Evolutionary conservation across 2,113 vertebrate species (phyloP).

Genomic region (Antechinus flavipes): DNA sequence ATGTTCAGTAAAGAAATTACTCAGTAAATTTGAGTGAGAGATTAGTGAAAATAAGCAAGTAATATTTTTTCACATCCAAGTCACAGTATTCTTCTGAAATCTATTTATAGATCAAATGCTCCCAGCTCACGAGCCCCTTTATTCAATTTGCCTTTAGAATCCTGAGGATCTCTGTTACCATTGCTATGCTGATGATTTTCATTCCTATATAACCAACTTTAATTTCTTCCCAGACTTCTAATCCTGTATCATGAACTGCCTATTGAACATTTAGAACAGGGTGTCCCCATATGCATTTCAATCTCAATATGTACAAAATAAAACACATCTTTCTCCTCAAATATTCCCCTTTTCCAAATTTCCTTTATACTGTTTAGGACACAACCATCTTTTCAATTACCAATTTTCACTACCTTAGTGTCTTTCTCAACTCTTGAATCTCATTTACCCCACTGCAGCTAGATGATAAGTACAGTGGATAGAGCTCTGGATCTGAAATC

Average conservation of each 20-base stretch:
- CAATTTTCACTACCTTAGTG: background rate
- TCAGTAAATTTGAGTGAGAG: too few relatives aligned
- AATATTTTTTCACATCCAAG: too few relatives aligned
- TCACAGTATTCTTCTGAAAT: too few relatives aligned
- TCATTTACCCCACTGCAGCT: background rate
- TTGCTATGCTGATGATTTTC: background rate
- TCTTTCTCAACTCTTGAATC: background rate
- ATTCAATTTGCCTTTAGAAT: background rate
- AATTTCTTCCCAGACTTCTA: background rate
- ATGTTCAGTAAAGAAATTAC: too few relatives aligned
- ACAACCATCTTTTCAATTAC: background rate
- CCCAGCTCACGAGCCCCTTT: too few relatives aligned
- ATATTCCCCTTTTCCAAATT: background rate
- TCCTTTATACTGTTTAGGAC: background rate
- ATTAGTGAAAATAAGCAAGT: too few relatives aligned
- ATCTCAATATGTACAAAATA: background rate
- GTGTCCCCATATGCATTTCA: background rate
- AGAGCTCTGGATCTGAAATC: background rate
- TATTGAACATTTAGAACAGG: background rate
- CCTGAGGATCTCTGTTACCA: background rate
- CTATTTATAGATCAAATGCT: too few relatives aligned
- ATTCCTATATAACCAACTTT: background rate
- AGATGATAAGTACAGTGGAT: background rate
- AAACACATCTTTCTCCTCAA: background rate
- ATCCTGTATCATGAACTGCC: background rate